These are phyloP conservation scores for Strix aluco DNA, from an alignment of 2,113 vertebrate species.

Conservation along the genomic window DNA sequence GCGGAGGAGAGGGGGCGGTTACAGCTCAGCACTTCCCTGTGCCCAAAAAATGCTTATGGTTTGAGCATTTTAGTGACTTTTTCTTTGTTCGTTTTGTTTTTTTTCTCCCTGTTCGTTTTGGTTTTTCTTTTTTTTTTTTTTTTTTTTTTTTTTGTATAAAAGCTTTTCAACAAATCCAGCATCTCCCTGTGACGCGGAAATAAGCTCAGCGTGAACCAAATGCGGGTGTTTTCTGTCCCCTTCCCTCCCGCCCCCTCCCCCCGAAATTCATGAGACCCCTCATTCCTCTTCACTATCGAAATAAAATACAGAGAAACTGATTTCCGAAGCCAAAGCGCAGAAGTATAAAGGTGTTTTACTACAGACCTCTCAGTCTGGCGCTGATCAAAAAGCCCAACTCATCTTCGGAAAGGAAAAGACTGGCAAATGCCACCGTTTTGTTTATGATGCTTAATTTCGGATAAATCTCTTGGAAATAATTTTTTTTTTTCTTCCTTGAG, in stretches of 20 bases:
- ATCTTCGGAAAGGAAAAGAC: constrained; percentile 14
- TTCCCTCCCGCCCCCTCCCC: not conserved
- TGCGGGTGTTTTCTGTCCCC: not conserved
- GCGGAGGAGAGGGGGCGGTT: not conserved
- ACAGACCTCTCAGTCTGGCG: constrained; percentile 62
- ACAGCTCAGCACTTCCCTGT: not conserved
- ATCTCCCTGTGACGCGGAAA: constrained; percentile 34
- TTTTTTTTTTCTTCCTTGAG: not conserved
- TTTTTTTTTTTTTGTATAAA: not conserved
- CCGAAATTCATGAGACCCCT: not conserved
- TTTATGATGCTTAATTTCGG: constrained; percentile 5
- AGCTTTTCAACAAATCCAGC: constrained; percentile 8
- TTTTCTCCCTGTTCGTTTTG: not conserved
- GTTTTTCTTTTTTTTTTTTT: not conserved
- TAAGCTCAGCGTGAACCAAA: constrained; percentile 9
- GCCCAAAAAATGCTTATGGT: not conserved
- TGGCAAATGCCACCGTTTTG: not conserved
- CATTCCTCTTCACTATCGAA: not conserved
- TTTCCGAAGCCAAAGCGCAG: constrained; percentile 54
- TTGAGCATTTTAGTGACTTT: not conserved
- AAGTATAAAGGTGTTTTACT: constrained; percentile 58
- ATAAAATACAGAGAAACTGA: constrained; percentile 53
- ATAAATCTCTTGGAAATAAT: not conserved
- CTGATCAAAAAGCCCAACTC: constrained; percentile 6
- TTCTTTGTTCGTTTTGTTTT: not conserved